Percentiles rank a stretch among this genome's conserved stretches.
Conservation (phyloP, 1,140 invertebrate species). For the Maniola jurtina region DNA sequence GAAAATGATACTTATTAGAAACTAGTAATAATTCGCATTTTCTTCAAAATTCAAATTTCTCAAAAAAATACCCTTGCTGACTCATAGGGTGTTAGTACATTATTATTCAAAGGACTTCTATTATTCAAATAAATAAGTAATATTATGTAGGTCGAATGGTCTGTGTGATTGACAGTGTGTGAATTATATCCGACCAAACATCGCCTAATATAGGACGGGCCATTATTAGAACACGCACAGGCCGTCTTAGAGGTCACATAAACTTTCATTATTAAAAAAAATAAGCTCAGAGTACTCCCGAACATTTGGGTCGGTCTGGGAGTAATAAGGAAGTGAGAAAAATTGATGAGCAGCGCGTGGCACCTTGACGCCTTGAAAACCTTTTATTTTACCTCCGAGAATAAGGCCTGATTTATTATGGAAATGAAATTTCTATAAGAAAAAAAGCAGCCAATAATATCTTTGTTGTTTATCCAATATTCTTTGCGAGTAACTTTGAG, state of each 20-base stretch:
- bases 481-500: not conserved
- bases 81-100: too few species aligned
- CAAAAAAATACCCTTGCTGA: too few species aligned
- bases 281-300: constrained; percentile 11
- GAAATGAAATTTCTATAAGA: constrained; percentile 9
- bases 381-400: constrained; percentile 14
- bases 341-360: constrained; percentile 53
- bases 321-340: constrained; percentile 49
- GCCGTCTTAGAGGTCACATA: not conserved
- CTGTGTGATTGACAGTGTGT: too few species aligned
- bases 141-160: too few species aligned
- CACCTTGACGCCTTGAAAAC: constrained; percentile 15
- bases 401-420: constrained; percentile 8
- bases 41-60: too few species aligned
- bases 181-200: too few species aligned
- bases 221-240: too few species aligned
- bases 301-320: not conserved
- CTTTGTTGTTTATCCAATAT: constrained; percentile 17
- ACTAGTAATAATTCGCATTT: too few species aligned
- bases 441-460: constrained; percentile 8
- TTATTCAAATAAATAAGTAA: too few species aligned
- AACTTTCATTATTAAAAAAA: not conserved
- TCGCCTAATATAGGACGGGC: too few species aligned
- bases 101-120: too few species aligned
- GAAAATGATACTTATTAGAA: too few species aligned